These are phyloP conservation scores for Cyanoramphus novaezelandiae DNA, from an alignment of 2,113 vertebrate species.

Conservation along the genomic window DNA sequence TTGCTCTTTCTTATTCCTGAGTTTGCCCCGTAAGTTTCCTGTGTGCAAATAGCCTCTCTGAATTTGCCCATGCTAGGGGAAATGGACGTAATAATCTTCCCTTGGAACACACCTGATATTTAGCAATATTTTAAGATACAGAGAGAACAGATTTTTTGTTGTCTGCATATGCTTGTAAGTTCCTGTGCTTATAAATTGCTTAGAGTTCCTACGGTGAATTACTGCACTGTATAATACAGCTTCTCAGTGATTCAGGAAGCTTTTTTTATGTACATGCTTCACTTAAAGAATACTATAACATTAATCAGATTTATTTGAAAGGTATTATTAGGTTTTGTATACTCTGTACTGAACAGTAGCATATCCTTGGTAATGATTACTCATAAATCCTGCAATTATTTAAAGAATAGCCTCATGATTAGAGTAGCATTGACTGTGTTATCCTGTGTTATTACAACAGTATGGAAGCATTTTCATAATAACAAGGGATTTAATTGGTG, in stretches of 20 bases:
- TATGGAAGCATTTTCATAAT: conserved; percentile 66
- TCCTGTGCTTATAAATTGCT: neutral
- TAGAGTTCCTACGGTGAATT: conserved; percentile 1
- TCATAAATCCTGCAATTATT: conserved; percentile 67
- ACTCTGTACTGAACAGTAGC: conserved; percentile 21
- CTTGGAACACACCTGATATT: neutral
- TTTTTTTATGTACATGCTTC: conserved; percentile 26
- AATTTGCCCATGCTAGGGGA: neutral
- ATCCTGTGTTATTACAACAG: conserved; percentile 68
- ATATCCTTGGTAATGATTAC: conserved; percentile 46
- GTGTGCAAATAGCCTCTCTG: neutral
- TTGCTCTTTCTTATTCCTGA: neutral
- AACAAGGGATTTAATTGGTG: conserved; percentile 69
- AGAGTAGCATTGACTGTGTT: conserved; percentile 52
- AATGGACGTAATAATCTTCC: neutral
- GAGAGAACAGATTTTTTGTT: neutral
- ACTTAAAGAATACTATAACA: conserved; percentile 31
- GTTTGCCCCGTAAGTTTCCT: neutral
- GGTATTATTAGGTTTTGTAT: conserved; percentile 63
- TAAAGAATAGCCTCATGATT: conserved; percentile 63
- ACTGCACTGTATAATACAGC: neutral
- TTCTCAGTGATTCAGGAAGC: neutral
- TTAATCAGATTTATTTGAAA: conserved; percentile 68
- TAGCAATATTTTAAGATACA: neutral
- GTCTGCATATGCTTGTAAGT: neutral